Percentiles rank a stretch among this genome's conserved stretches.
phyloP scores from a whole-genome alignment of 2,113 vertebrate species.

The Sebastes schlegelii region DNA sequence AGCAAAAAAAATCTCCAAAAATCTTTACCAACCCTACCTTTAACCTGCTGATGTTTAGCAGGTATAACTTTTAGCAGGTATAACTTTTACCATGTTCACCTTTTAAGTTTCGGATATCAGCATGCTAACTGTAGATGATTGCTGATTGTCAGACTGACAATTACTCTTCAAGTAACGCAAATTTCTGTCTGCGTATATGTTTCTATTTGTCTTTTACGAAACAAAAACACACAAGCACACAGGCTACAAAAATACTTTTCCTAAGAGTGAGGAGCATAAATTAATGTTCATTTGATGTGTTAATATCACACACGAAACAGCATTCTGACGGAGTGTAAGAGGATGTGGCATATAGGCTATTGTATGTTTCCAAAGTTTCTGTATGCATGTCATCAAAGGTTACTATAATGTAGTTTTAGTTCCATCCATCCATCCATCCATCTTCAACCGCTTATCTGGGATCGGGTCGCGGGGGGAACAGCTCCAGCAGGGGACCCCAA shows the following conservation, averaged over 20 bases:
- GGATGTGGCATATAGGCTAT: background rate
- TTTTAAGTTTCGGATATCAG: background rate
- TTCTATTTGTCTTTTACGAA: background rate
- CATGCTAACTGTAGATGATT: background rate
- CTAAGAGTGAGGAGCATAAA: background rate
- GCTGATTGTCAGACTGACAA: too few species aligned
- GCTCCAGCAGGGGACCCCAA: too few species aligned
- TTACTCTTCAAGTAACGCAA: too few species aligned
- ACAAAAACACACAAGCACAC: background rate
- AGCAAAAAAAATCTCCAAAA: too few species aligned
- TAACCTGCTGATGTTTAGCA: background rate
- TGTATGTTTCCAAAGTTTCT: background rate
- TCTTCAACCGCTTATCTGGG: too few species aligned
- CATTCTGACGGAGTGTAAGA: slow-evolving; percentile 28
- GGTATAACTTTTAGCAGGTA: background rate
- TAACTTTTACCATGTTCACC: background rate
- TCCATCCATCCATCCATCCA: background rate
- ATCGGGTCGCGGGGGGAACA: too few species aligned
- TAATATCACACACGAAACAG: slow-evolving; percentile 11
- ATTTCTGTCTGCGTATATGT: background rate
- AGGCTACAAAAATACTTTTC: too few species aligned
- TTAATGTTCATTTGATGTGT: background rate
- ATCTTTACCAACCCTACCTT: too few species aligned
- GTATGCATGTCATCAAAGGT: background rate
- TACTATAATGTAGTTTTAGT: background rate